Evolutionary conservation across 2,797 vertebrate species (phyloP).

Genomic region (Gymnodraco acuticeps): DNA sequence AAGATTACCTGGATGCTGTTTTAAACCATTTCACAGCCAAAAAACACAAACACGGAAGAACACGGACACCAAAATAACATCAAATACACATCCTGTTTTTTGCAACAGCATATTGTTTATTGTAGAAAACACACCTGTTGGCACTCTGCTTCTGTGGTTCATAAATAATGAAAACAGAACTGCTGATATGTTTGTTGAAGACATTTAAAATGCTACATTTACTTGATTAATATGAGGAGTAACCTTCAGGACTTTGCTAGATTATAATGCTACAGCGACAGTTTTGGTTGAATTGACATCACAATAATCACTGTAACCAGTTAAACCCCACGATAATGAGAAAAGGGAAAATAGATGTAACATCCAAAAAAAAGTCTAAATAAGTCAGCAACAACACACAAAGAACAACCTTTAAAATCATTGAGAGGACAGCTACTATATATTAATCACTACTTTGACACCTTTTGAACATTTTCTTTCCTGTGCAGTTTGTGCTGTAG

Average conservation of each 20-base stretch:
- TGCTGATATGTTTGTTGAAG: slow-evolving; percentile 23
- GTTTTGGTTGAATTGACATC: background rate
- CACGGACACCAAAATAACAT: background rate
- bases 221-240: background rate
- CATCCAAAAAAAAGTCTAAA: background rate
- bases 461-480: background rate
- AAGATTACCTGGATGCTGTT: background rate
- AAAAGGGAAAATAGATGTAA: background rate
- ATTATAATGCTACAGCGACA: background rate
- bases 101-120: slow-evolving; percentile 52
- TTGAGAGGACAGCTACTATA: background rate
- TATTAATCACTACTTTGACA: background rate
- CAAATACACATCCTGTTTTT: background rate
- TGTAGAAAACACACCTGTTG: slow-evolving; percentile 62
- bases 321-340: background rate
- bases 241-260: background rate
- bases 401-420: background rate
- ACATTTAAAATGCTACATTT: slow-evolving; percentile 17
- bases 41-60: background rate
- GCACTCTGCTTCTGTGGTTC: slow-evolving; percentile 34
- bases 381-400: background rate
- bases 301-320: background rate
- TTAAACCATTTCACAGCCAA: background rate
- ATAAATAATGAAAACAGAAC: slow-evolving; percentile 20
- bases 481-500: slow-evolving; percentile 38